Evolutionary conservation across 1,140 invertebrate genomes (phyloP).

Genomic region (Nasonia giraulti): DNA sequence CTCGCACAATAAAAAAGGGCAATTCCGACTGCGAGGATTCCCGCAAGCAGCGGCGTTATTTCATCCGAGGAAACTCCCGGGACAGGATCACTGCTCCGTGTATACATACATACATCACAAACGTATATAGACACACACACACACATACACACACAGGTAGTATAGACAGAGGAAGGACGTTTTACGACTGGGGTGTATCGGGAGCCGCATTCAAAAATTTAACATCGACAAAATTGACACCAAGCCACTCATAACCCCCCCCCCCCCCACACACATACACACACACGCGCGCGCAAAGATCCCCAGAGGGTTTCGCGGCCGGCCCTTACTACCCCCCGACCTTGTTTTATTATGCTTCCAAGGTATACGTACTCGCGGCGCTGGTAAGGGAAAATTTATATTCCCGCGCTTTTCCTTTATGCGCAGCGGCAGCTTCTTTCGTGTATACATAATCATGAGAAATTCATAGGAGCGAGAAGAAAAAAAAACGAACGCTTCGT

Average conservation of each 20-base stretch:
- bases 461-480: background rate
- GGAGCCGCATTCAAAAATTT: conserved; percentile 36
- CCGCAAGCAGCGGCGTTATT: too few relatives aligned
- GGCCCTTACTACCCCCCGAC: background rate
- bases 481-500: background rate
- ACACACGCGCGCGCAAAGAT: background rate
- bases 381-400: background rate
- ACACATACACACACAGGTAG: too few relatives aligned
- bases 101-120: too few relatives aligned
- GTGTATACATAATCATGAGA: background rate
- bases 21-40: too few relatives aligned
- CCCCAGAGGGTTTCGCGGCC: background rate
- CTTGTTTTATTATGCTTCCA: conserved; percentile 18
- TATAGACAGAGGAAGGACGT: too few relatives aligned
- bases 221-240: conserved; percentile 16
- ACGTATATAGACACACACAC: too few relatives aligned
- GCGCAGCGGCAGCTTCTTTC: background rate
- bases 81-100: too few relatives aligned
- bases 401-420: background rate
- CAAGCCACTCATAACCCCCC: conserved; percentile 13
- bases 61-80: too few relatives aligned
- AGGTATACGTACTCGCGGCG: background rate
- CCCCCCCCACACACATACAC: background rate
- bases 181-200: background rate
- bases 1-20: too few relatives aligned